Conservation (phyloP, 2,797 vertebrate species). For the Lycodopsis pacificus region DNA sequence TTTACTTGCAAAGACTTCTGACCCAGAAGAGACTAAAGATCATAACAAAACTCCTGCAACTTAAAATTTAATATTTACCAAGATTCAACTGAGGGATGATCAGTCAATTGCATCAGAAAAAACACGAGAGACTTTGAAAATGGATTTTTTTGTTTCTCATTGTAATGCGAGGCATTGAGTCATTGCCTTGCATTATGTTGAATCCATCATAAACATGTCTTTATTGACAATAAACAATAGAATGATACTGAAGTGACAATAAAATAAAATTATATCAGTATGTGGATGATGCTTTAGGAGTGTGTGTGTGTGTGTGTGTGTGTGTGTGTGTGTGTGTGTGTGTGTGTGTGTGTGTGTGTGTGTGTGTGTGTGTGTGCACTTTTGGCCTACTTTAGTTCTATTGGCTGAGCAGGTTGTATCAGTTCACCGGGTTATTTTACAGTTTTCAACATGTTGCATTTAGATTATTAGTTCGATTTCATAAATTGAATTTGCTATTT, state of each 20-base stretch:
- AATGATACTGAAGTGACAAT: not conserved
- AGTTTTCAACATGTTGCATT: not conserved
- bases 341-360: too few species aligned
- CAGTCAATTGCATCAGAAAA: not conserved
- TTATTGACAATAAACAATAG: not conserved
- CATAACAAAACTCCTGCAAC: not conserved
- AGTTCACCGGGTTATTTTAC: not conserved
- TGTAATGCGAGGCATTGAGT: not conserved
- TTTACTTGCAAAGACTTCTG: constrained; percentile 16
- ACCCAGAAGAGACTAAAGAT: not conserved
- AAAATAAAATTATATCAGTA: not conserved
- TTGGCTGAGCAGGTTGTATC: not conserved
- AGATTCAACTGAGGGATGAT: too few species aligned
- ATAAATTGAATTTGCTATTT: not conserved
- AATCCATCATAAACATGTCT: not conserved
- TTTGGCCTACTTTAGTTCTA: not conserved
- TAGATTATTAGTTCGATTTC: not conserved
- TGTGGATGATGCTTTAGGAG: not conserved
- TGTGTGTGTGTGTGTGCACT: not conserved
- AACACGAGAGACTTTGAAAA: not conserved
- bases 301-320: too few species aligned
- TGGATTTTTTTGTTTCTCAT: not conserved
- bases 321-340: too few species aligned
- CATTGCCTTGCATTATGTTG: not conserved
- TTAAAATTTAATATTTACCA: not conserved